A percentile compares a stretch with the other conserved stretches of the same genome.
Evolutionary conservation across 2,888 invertebrate species (phyloP).

Genomic region (Raillietiella orientalis): DNA sequence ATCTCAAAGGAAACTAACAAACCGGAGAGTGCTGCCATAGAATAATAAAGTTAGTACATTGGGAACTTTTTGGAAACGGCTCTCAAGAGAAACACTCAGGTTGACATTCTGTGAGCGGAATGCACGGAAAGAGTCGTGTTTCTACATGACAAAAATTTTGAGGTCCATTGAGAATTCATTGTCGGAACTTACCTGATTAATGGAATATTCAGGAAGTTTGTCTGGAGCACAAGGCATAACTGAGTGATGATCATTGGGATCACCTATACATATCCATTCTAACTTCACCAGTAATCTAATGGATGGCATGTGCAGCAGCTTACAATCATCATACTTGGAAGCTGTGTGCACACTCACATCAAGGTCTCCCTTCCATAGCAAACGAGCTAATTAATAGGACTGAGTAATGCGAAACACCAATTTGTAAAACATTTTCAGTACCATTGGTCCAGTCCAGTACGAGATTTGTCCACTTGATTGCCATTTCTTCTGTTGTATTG

Average conservation of each 20-base stretch:
- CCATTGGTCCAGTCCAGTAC: slow-evolving; percentile 90
- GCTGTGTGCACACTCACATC: slow-evolving; percentile 87
- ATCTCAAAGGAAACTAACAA: slow-evolving; percentile 6
- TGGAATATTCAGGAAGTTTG: slow-evolving; percentile 80
- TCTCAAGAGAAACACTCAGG: slow-evolving; percentile 40
- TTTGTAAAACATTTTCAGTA: no score
- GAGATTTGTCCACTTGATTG: slow-evolving; percentile 73
- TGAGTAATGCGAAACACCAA: no score
- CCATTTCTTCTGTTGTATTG: slow-evolving; percentile 97
- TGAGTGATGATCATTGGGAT: slow-evolving; percentile 80
- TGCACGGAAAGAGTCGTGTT: slow-evolving; percentile 33
- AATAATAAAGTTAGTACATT: slow-evolving; percentile 22
- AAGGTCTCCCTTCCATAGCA: slow-evolving; percentile 66
- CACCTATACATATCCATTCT: slow-evolving; percentile 67
- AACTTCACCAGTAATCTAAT: slow-evolving; percentile 48
- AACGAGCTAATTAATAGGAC: slow-evolving; percentile 19
- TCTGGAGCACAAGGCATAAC: slow-evolving; percentile 87
- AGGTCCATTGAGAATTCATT: no score
- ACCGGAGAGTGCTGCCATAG: slow-evolving; percentile 67
- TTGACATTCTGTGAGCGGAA: slow-evolving; percentile 64
- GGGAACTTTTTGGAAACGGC: slow-evolving; percentile 17
- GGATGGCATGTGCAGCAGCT: slow-evolving; percentile 62
- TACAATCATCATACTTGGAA: slow-evolving; percentile 93
- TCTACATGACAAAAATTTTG: no score
- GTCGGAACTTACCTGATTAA: slow-evolving; percentile 34